Conservation (phyloP, 2,797 vertebrate genomes). For the Taenioides sp. region DNA sequence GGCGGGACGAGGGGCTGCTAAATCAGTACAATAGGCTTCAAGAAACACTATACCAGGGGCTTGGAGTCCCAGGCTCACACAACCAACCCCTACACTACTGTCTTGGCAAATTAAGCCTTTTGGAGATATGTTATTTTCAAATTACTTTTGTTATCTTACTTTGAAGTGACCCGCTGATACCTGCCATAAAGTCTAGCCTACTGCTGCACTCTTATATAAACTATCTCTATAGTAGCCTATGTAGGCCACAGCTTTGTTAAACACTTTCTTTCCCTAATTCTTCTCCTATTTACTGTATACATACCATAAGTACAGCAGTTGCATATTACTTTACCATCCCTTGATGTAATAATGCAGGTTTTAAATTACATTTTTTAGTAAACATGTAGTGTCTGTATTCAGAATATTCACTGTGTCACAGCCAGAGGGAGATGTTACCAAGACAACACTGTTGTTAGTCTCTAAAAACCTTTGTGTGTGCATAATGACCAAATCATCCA, state of each 20-base stretch:
- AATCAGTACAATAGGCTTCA: slow-evolving; percentile 25
- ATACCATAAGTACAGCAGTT: too few relatives aligned
- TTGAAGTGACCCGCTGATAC: background rate
- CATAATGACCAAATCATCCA: background rate
- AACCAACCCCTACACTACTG: background rate
- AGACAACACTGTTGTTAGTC: slow-evolving; percentile 10
- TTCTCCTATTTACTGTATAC: too few relatives aligned
- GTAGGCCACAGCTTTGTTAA: too few relatives aligned
- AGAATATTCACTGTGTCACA: slow-evolving; percentile 1
- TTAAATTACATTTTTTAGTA: background rate
- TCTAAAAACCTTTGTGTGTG: background rate
- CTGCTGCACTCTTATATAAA: too few relatives aligned
- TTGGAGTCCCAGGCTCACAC: background rate
- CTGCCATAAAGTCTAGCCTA: background rate
- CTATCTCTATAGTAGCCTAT: too few relatives aligned
- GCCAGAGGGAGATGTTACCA: slow-evolving; percentile 10
- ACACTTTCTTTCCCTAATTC: too few relatives aligned
- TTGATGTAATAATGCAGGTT: too few relatives aligned
- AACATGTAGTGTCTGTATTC: background rate
- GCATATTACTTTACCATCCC: too few relatives aligned
- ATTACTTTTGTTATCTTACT: background rate
- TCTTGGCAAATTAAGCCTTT: slow-evolving; percentile 18
- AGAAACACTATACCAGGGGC: background rate
- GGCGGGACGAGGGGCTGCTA: slow-evolving; percentile 54
- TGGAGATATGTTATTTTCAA: slow-evolving; percentile 11